Base-by-base conservation (phyloP, 2,797 vertebrate species). In the Huso huso region DNA sequence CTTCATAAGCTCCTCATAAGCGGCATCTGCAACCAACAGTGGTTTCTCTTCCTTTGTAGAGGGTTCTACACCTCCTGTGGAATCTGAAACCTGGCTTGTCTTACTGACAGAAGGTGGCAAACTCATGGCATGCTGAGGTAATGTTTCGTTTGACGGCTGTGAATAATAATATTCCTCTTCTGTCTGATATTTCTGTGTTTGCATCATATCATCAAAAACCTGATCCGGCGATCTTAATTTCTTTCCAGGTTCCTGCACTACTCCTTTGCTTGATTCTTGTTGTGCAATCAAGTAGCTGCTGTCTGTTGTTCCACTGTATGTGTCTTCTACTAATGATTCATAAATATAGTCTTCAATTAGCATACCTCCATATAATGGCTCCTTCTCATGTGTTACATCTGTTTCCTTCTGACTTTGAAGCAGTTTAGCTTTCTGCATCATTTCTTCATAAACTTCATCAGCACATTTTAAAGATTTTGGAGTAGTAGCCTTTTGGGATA, bases 261-360 rank as follows among this genome's bases (percentile, higher is more conserved):
- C 85, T 53, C 88, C 84, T 71, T 69, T 77, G 73, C 78, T 83
- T 2, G 75, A 12, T 66, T 91, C 87, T 15, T 90, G 87, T 69
- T 86, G 84, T 70, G 76, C 76, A 68, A 71, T 63, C 71, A 88
- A 68, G 73, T 87, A 73, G 72, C 49, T 83, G n/a, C 83, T 63
- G 66, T 86, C 78, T 23, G 84, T 81, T 10, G 79, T 77, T 73
- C 88, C 88, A 82, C 69, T 83, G 65, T 89, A 91, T 18, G 90
- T 83, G 62, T 95, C 93, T 71, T 94, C 95, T 71, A 99, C 88
- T 77, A 99, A 88, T 64, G 96, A 95, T 72, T 98, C 95, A 74
- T 99, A 99, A 79, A 96, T 95, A 81, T 98, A 99, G 84, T 99
- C 96, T 69, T 99, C 96, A 83, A 98, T 98, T 77, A 95, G 55